Conservation (phyloP, 2,113 vertebrate genomes). For the Stigmatopora argus region DNA sequence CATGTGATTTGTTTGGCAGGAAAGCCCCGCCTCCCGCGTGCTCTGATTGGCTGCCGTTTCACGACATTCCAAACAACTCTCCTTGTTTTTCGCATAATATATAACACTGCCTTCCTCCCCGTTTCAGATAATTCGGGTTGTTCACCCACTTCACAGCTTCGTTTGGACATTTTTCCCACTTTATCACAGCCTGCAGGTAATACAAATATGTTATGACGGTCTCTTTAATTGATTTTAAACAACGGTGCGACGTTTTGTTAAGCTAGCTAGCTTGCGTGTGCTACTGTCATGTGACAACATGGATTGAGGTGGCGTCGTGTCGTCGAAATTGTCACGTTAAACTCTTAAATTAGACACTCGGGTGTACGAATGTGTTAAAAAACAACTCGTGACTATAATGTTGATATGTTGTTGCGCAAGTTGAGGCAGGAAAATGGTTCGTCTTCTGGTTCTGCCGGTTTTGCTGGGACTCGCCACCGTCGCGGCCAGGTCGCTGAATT, state of each 20-base stretch:
- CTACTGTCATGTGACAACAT: conserved; percentile 31
- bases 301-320: conserved; percentile 8
- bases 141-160: background rate
- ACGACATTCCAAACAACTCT: background rate
- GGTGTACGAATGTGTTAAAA: background rate
- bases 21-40: conserved; percentile 19
- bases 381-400: background rate
- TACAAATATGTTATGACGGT: background rate
- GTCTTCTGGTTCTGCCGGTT: conserved; percentile 22
- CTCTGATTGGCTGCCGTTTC: conserved; percentile 41
- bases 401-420: background rate
- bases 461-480: conserved; percentile 65
- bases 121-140: background rate
- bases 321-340: background rate
- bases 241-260: background rate
- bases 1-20: conserved; percentile 1
- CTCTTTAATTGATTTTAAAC: background rate
- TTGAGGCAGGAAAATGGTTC: conserved; percentile 57
- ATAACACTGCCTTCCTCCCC: background rate
- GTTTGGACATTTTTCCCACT: fast-evolving
- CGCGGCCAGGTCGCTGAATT: background rate
- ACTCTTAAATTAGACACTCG: background rate
- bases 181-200: conserved; percentile 30
- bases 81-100: conserved; percentile 31
- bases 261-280: background rate